Base-by-base conservation (phyloP, 2,797 vertebrate species). In the Pseudomugil tenellus region DNA sequence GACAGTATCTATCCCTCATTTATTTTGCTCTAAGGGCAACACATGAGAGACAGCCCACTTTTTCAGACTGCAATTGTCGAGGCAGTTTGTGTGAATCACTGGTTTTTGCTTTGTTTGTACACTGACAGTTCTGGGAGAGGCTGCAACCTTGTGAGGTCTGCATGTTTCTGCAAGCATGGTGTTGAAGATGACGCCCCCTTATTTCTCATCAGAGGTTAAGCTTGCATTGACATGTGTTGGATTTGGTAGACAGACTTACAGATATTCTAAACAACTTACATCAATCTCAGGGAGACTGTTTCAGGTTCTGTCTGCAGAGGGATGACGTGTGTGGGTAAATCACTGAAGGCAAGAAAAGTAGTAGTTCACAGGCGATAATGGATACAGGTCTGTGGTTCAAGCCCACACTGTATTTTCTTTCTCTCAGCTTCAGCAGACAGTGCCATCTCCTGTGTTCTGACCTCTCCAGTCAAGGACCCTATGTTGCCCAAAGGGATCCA, bases 1-100 rank as follows among this genome's bases (percentile, higher is more conserved):
- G 53, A 62, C 51, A 66, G 64, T 53, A 39, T 76, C 75, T 79
- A 81, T 77, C 65, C 57, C 17, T 53, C 53, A 48, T 77, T 76
- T 74, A 70, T 81, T 52, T 76, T 23, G 34, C 55, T 73, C 54
- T 72, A 61, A 76, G 62, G 67, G 61, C 67, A 41, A 59, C 31
- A 11, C 71, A 31, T 55, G 43, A 77, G 72, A 76, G 54, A 41
- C 63, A 46, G 17, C 70, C 63, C 35, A n/a, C n/a, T n/a, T n/a
- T n/a, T n/a, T 43, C 34, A 66, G 19, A 46, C 29, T 32, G 54
- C n/a, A 49, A 74, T 70, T 76, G 71, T 52, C 1, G n/a, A 41
- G 17, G 67, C 63, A 58, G 72, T 79, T 76, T 78, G 49, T 75
- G 54, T 49, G 66, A 75, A 68, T 69, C 84, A 74, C 41, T 0